A percentile compares a stretch with the other conserved stretches of the same genome.
Evolutionary conservation across 2,888 invertebrate genomes (phyloP).

Genomic region (Atherix ibis): DNA sequence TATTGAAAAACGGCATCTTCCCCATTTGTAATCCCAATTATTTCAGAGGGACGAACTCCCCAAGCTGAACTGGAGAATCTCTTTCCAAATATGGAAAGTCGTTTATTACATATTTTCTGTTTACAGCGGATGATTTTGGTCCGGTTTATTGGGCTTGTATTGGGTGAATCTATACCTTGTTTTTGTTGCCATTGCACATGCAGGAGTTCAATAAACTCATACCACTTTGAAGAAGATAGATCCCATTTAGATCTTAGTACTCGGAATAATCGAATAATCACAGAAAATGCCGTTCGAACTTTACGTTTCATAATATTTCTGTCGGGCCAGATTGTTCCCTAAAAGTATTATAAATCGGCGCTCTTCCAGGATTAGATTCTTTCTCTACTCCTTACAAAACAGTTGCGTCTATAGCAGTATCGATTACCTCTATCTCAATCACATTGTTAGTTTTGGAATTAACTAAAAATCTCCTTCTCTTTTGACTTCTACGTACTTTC

Average conservation of each 20-base stretch:
- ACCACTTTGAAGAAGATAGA: neutral
- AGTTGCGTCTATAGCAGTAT: neutral
- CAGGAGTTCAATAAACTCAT: conserved; percentile 1
- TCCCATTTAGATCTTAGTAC: neutral
- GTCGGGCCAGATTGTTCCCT: neutral
- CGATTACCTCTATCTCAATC: neutral
- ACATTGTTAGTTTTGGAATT: neutral
- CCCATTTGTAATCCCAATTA: too few relatives aligned
- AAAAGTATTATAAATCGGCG: neutral
- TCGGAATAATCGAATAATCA: neutral
- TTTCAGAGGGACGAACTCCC: too few relatives aligned
- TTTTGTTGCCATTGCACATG: too few relatives aligned
- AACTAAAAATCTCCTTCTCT: neutral
- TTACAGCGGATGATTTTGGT: too few relatives aligned
- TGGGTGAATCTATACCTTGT: too few relatives aligned
- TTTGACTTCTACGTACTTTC: too few relatives aligned
- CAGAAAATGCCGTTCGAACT: neutral
- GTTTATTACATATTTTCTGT: too few relatives aligned
- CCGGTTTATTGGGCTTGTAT: too few relatives aligned
- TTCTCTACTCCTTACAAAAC: neutral
- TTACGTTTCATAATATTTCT: too few relatives aligned
- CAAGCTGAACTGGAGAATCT: too few relatives aligned
- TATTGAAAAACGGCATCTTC: too few relatives aligned
- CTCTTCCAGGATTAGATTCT: neutral
- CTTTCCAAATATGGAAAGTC: too few relatives aligned